Evolutionary conservation across 2,113 vertebrate genomes (phyloP), one percentile per base, ranked within the genome.

Genomic region (Scalopus aquaticus): DNA sequence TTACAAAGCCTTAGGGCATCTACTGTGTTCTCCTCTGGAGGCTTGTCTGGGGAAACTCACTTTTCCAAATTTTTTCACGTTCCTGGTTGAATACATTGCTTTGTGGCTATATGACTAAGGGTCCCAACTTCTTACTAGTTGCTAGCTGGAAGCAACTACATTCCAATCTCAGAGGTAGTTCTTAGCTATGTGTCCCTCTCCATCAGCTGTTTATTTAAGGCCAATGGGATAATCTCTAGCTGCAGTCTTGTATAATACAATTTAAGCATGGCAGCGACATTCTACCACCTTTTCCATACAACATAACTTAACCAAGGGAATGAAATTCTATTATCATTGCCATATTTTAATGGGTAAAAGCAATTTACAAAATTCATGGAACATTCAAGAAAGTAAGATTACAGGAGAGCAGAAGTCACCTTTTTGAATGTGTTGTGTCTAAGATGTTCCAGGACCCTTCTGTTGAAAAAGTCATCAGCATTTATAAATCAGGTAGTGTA

Each of bases 341-440:
- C 76, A 62, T 49, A 84, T 56, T 73, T 82, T 65, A 83, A 42
- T 92, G 46, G 3, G 67, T 88, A 46, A 26, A 46, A 81, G 42
- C 11, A 78, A 88, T 13, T 42, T 70, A 30, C 3, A 24, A n/a
- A 54, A 5, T 42, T 82, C 51, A 56, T 12, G 35, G 20, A 28
- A 94, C 20, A 65, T 42, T 84, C 17, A 37, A 92, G 82, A 93
- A 64, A 28, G 65, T 15, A 84, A 35, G 20, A n/a, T 44, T 17
- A 76, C 69, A 58, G 10, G 26, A 51, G 44, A 82, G 15, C 8
- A 65, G 64, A 13, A 13, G 5, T 73, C 39, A 42, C 0, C 16
- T 46, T 15, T 90, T 70, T 46, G 58, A 20, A 78, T 74, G 15
- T 19, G 16, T 5, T 54, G 0, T 79, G 22, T 70, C 69, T 64